Base-by-base conservation (phyloP, 2,113 vertebrate genomes). In the Passer montanus region DNA sequence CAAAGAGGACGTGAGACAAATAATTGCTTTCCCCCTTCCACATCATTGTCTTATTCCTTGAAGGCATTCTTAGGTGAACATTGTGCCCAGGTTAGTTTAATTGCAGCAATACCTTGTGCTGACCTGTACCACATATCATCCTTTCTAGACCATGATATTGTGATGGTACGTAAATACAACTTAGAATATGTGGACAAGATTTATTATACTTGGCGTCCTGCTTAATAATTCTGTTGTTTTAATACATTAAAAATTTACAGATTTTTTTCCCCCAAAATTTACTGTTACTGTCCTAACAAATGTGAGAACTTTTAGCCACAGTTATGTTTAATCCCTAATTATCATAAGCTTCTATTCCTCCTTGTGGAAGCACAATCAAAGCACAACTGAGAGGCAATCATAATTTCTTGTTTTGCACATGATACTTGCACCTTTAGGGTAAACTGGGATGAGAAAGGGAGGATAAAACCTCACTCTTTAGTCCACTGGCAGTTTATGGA, bases 251-350 rank as follows among this genome's bases (percentile, higher is more conserved):
- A 75, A 81, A 23, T 1, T 6, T 50, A 56, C 1, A 39, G 13
- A 0, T 28, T 64, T 33, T 47, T 70, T 37, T 37, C 8, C 12
- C 12, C 9, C 12, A 11, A 44, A 76, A 26, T 2, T 0, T 66
- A 13, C 37, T 67, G n/a, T 20, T 66, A 5, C 4, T 70, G 7
- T 53, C 24, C 23, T 52, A 28, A 68, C 5, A 35, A 47, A 52
- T 13, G 2, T 53, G 35, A 69, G 18, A 72, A 52, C 26, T 66
- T 49, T 31, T 22, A 87, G 20, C 23, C 33, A 59, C 4, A 46
- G 7, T 66, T 53, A 0, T 70, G 4, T 66, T 81, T 78, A 50
- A 80, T 49, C 28, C 23, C 13, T 59, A 62, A 15, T 43, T 62
- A 52, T 43, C 35, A 75, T 20, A 70, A 67, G 13, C 15, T 52